Evolutionary conservation across 2,797 vertebrate species (phyloP).

Genomic region (Sciurus vulgaris): DNA sequence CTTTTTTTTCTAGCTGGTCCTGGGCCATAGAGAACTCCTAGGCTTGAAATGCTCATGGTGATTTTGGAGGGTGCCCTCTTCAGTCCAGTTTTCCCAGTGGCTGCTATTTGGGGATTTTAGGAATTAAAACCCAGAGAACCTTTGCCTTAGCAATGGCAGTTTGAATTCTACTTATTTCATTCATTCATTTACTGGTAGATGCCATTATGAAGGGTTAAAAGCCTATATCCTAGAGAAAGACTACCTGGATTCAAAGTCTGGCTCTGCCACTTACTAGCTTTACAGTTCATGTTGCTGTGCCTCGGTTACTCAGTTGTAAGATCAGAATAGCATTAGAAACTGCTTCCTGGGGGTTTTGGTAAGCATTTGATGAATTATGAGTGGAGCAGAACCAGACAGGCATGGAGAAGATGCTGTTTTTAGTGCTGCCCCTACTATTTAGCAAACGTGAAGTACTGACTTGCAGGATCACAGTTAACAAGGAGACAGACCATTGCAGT

Average conservation of each 20-base stretch:
- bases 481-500: not conserved
- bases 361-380: not conserved
- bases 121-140: not conserved
- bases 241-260: not conserved
- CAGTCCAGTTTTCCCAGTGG: not conserved
- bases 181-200: not conserved
- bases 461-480: not conserved
- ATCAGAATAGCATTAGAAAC: accelerated
- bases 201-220: not conserved
- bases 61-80: not conserved
- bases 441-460: no score
- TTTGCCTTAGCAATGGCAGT: not conserved
- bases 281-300: not conserved
- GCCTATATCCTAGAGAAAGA: not conserved
- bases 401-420: accelerated
- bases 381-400: not conserved
- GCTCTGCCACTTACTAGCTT: not conserved
- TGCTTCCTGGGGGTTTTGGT: not conserved
- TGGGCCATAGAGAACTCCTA: not conserved
- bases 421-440: no score
- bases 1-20: not conserved
- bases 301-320: not conserved
- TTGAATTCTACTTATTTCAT: not conserved
- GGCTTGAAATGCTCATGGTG: not conserved
- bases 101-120: not conserved